Evolutionary conservation across 2,797 vertebrate species (phyloP), one percentile per base, ranked within the genome.

Genomic region (Garrulus glandarius): DNA sequence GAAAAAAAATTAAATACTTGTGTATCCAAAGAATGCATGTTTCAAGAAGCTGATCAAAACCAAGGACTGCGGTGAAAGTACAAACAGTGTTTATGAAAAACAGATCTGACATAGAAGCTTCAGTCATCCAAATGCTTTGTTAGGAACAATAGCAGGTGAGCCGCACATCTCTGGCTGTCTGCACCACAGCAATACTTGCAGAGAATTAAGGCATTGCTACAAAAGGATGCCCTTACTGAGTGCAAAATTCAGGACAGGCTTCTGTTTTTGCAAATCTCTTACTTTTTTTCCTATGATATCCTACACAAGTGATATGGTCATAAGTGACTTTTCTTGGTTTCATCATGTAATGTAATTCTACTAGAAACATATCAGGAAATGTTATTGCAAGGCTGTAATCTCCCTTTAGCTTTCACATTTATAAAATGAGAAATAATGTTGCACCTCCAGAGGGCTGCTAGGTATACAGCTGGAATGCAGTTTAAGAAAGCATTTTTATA

Each of bases 31-130:
- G 16, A 53, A 59, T 2, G 2, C 6, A 22, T 57, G 47, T 24
- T 34, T 87, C 92, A 93, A 86, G 18, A 34, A 87, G 72, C 7
- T 15, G 37, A 32, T 53, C n/a, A 70, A 53, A 93, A 84, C 1
- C 4, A 77, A 49, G 11, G 59, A 74, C 34, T 59, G 29, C 23
- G 76, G 60, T 59, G 41, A 72, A 96, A 92, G 27, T 76, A 85
- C 60, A 79, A 72, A 67, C 8, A 74, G 37, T 65, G 34, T 67
- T 87, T 76, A 80, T 88, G 69, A 39, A 65, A 92, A 88, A 91
- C 10, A 60, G 19, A 23, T 29, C 22, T 65, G 17, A 91, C 55
- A 60, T 6, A 84, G 15, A 92, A 74, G 15, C 3, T 20, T 29
- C 36, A 68, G 39, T 37, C 36, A 50, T 26, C 30, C 43, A 75